Conservation (phyloP, 2,797 vertebrate genomes). For the Betta splendens region DNA sequence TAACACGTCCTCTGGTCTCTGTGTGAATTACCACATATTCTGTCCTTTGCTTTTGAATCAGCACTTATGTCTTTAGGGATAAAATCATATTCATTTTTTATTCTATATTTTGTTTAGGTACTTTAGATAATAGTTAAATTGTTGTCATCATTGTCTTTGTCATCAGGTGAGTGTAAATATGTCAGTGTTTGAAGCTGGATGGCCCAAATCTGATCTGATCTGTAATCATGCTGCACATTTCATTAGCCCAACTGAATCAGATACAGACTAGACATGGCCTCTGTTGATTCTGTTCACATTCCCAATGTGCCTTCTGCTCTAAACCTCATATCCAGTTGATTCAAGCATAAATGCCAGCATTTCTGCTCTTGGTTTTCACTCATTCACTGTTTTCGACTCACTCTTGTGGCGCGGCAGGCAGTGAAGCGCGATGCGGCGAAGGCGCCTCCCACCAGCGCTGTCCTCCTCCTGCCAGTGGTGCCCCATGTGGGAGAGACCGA, state of each 20-base stretch:
- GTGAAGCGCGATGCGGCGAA: conserved; percentile 84
- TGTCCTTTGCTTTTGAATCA: conserved; percentile 37
- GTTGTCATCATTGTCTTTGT: conserved; percentile 15
- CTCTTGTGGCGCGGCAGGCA: conserved; percentile 73
- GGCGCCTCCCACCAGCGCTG: conserved; percentile 66
- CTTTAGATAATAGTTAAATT: conserved; percentile 6
- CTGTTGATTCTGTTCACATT: conserved; percentile 41
- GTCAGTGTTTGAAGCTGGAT: too few species aligned
- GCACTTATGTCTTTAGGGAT: background rate
- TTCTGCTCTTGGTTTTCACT: conserved; percentile 39
- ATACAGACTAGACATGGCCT: conserved; percentile 20
- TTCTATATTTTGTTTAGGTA: too few species aligned
- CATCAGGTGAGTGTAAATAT: conserved; percentile 54
- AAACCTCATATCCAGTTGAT: conserved; percentile 23
- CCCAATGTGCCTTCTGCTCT: conserved; percentile 16
- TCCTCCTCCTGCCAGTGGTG: conserved; percentile 79
- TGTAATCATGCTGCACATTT: too few species aligned
- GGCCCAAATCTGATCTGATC: too few species aligned
- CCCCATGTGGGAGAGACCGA: conserved; percentile 83
- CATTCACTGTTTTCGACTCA: conserved; percentile 43
- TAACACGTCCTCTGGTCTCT: conserved; percentile 38
- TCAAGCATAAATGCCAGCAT: conserved; percentile 22
- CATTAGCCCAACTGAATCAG: too few species aligned
- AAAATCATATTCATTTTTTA: background rate
- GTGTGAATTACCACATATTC: conserved; percentile 33